These are phyloP conservation scores for Alcedo quadribrachys DNA, from an alignment of 2,797 vertebrate genomes.

Conservation along the genomic window DNA sequence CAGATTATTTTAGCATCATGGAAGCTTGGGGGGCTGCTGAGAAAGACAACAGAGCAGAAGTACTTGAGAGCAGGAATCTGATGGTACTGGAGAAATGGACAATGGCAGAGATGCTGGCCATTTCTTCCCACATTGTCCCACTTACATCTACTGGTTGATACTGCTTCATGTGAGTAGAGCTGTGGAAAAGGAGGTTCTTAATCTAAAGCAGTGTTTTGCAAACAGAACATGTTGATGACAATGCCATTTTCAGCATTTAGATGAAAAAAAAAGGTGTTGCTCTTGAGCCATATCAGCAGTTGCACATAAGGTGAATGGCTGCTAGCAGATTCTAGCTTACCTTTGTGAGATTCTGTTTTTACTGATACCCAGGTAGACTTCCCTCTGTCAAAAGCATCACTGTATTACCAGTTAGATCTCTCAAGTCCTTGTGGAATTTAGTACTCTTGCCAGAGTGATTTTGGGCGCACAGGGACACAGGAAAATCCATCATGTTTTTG, in stretches of 20 bases:
- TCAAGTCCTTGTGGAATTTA: neutral
- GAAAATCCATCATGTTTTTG: neutral
- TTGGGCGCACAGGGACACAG: neutral
- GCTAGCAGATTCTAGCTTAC: neutral
- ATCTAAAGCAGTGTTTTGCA: neutral
- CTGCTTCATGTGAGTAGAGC: neutral
- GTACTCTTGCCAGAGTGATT: neutral
- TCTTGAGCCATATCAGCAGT: neutral
- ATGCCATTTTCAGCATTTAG: neutral
- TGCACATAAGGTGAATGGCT: neutral
- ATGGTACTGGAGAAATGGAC: neutral
- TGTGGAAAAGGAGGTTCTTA: neutral
- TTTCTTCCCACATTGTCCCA: neutral
- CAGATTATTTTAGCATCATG: neutral
- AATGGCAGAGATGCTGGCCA: neutral
- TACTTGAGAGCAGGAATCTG: neutral
- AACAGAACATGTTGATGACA: neutral
- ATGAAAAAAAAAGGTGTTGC: neutral
- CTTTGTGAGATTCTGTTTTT: neutral
- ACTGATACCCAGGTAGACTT: neutral
- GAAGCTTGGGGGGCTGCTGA: neutral
- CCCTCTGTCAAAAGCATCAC: neutral
- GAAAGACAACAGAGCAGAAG: neutral
- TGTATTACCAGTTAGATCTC: neutral
- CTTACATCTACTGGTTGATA: neutral